Evolutionary conservation across 2,797 vertebrate species (phyloP), one percentile per base, ranked within the genome.

Genomic region (Typhlichthys subterraneus): DNA sequence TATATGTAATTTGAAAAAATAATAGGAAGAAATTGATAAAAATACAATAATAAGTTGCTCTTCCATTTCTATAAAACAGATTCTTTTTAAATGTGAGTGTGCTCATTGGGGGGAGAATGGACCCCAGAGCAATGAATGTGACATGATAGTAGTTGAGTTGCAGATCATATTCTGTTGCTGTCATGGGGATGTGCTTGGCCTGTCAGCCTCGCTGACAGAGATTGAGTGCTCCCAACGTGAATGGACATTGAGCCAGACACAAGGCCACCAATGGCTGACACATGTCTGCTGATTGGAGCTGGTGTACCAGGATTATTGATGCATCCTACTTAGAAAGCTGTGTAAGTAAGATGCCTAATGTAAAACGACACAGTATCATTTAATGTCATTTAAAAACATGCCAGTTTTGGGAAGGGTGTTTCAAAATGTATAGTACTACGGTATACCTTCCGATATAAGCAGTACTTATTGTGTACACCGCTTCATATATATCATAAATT

Each of bases 231-330:
- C 81, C 78, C 82, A 76, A 50, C 46, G 54, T 67, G 68, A 85
- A 85, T 59, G 83, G 86, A 87, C 84, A 86, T 65, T 63, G 79
- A 89, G 82, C 70, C 77, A 87, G 88, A 85, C 84, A 79, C 75
- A 75, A 83, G 89, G 85, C 88, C 86, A 86, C 85, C 83, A 85
- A 87, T 86, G 82, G 80, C 78, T 90, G 88, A 87, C 88, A 83
- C 81, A 72, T 84, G 84, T 78, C 84, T 79, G 75, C 72, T 82
- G 84, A 81, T 83, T 81, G 77, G 76, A 78, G 77, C 51, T 19
- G 77, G 73, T 68, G 17, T 50, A 61, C 23, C 61, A 54, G 67
- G 72, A 81, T 78, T 70, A 83, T 81, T 82, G 75, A 82, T 73
- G 81, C 53, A 57, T 67, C 48, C 61, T 45, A 45, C 70, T 72